Conservation (phyloP, 2,113 vertebrate species). For the Oenanthe melanoleuca region DNA sequence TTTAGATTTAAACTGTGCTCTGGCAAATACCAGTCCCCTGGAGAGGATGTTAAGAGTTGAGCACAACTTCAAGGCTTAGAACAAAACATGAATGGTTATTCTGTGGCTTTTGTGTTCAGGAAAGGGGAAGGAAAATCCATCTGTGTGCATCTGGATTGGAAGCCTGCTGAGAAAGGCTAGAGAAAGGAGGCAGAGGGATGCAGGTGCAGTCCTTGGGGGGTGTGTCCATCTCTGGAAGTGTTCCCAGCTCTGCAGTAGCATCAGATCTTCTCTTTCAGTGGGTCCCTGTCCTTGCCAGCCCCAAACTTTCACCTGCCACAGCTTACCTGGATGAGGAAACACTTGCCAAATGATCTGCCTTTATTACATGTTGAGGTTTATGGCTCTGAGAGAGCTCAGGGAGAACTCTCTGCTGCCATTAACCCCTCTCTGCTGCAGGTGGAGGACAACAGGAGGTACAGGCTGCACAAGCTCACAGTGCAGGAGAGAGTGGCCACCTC, state of each 20-base stretch:
- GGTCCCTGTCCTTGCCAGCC: neutral
- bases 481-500: conserved; percentile 81
- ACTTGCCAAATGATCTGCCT: neutral
- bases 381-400: neutral
- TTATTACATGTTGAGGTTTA: neutral
- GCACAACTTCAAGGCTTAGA: neutral
- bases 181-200: neutral
- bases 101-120: neutral
- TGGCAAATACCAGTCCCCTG: neutral
- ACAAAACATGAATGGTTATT: neutral
- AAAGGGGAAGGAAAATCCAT: neutral
- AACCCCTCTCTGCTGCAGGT: conserved; percentile 74
- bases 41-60: neutral
- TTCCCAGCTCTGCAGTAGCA: neutral
- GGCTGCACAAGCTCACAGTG: conserved; percentile 86
- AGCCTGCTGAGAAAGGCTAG: neutral
- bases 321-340: neutral
- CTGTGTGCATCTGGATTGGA: neutral
- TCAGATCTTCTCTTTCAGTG: neutral
- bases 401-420: neutral
- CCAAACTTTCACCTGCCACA: neutral
- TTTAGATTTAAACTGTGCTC: neutral
- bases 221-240: neutral
- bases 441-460: conserved; percentile 88
- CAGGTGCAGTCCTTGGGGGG: neutral